Evolutionary conservation across 2,113 vertebrate genomes (phyloP).

Genomic region (Scomber colias): DNA sequence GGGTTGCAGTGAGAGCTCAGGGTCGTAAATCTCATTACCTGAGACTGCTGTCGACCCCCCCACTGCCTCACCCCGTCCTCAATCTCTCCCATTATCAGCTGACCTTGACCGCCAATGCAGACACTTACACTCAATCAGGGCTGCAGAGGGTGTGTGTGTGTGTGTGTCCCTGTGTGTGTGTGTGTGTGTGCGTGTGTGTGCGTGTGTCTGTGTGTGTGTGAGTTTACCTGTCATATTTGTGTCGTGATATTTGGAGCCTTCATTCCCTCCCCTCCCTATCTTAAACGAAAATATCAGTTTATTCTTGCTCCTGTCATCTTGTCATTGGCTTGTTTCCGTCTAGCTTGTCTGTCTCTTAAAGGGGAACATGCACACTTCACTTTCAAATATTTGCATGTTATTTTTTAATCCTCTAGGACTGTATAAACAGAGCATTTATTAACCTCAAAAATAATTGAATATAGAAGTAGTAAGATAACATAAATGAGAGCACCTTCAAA

Average conservation of each 20-base stretch:
- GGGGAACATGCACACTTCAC: conserved; percentile 3
- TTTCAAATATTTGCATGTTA: background rate
- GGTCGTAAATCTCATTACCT: conserved; percentile 86
- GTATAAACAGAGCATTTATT: background rate
- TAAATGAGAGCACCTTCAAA: conserved; percentile 36
- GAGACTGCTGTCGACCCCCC: conserved; percentile 69
- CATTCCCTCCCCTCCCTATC: background rate
- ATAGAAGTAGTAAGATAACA: background rate
- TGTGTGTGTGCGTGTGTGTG: conserved; percentile 7
- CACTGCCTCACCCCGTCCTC: conserved; percentile 71
- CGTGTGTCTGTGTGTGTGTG: conserved; percentile 18
- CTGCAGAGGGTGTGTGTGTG: conserved; percentile 34
- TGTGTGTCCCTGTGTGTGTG: conserved; percentile 3
- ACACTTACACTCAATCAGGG: conserved; percentile 81
- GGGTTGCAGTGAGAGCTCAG: conserved; percentile 68
- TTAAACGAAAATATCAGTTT: conserved; percentile 56
- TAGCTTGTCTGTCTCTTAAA: conserved; percentile 17
- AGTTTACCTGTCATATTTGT: conserved; percentile 61
- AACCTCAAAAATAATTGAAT: background rate
- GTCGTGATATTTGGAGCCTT: conserved; percentile 46
- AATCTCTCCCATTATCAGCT: conserved; percentile 84
- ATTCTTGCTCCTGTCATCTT: conserved; percentile 48
- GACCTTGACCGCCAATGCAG: conserved; percentile 81
- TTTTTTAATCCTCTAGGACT: background rate
- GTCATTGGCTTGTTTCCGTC: conserved; percentile 24